phyloP scores from a whole-genome alignment of 2,797 vertebrate genomes.

The Peromyscus eremicus region DNA sequence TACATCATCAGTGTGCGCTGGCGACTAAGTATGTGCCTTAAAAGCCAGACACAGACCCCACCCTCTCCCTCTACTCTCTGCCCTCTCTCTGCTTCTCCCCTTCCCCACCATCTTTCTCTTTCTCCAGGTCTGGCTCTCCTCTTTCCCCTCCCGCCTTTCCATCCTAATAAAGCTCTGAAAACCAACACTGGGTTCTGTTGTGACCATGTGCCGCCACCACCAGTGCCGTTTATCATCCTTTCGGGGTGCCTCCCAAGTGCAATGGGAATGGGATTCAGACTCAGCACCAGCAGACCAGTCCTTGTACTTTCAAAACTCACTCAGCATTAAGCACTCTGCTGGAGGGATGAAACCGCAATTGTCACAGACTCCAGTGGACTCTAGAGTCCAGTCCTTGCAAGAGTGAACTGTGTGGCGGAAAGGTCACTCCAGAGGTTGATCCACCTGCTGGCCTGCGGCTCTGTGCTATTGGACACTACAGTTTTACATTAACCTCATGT shows the following conservation, averaged over 20 bases:
- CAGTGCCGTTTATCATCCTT: no score
- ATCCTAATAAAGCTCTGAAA: no score
- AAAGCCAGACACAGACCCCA: no score
- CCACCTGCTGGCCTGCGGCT: neutral
- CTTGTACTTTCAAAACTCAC: neutral
- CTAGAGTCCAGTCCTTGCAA: neutral
- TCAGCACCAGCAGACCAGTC: neutral
- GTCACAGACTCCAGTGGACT: neutral
- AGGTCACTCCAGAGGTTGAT: neutral
- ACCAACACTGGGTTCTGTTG: no score
- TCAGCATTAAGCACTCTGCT: neutral
- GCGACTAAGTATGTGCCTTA: no score
- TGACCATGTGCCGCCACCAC: no score
- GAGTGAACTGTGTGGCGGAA: neutral
- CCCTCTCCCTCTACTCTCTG: no score
- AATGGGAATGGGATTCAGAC: neutral
- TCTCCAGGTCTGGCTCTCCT: no score
- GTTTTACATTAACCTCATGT: neutral
- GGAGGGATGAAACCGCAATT: neutral
- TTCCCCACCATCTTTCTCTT: no score
- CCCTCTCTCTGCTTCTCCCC: no score
- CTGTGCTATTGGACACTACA: neutral
- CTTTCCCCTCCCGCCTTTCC: no score
- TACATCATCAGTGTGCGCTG: no score
- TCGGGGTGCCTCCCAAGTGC: neutral